Evolutionary conservation across 2,888 invertebrate species (phyloP), one percentile per base, ranked within the genome.

Genomic region (Fissipunctia ypsillon): DNA sequence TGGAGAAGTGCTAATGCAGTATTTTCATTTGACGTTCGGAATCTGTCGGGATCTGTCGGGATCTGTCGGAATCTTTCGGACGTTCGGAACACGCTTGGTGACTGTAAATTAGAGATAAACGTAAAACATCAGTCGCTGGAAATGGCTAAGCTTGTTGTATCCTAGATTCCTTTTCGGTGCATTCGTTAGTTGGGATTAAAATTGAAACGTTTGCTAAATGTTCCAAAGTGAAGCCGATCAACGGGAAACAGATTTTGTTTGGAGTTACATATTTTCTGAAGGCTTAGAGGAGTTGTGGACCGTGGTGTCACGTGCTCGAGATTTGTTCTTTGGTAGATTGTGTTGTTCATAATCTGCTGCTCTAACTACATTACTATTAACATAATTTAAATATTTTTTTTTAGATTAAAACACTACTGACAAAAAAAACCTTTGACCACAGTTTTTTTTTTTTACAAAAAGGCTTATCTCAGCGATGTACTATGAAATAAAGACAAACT

Each of bases 151-250:
- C 64, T 78, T 69, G 69, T 81, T 86, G 81, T 84, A 75, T 60
- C 59, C 71, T 64, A 76, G 79, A 79, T 84, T 80, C 80, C 63
- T 60, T 65, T 73, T 81, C 74, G 75, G 76, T 84, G 84, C 88
- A 87, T 87, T 87, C 81, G 86, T 88, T 88, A 87, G 63, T 70
- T 22, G 31, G 65, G 61, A 82, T 80, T 73, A 82, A 68, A 78
- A 73, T 16, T 48, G 48, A 31, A 63, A 52, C 52, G 31, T 56
- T 77, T 59, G 64, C 67, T 77, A 45, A 66, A 74, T 79, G 28
- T 35, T 79, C 41, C 56, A 52, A 31, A n/a, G 25, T 48, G 14
- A 57, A 80, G 38, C 72, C 67, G 67, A 82, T 82, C 73, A 82
- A 57, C 19, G 41, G n/a, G 48, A 2, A 59, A 63, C 38, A 56